Evolutionary conservation across 30 jellyfish, hydroid and myxozoan species (phyloP), one percentile per base, ranked within the genome.

Genomic region (Sanderia malayensis): DNA sequence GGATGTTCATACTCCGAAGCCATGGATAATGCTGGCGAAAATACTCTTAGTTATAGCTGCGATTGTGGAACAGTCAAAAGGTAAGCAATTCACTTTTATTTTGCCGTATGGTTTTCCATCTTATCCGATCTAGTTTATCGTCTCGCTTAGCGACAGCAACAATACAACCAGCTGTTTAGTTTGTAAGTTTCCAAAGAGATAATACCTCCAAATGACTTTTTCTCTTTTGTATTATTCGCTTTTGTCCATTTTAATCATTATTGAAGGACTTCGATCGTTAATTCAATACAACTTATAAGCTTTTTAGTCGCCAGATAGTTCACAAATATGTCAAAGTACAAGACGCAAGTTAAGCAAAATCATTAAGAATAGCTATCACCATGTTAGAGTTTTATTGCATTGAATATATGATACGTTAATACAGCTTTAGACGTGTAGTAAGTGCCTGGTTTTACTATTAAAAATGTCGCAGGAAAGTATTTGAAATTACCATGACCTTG

Each of bases 21-120:
- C 80, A 76, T 76, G 87, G 87, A 61, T 33, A 31, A 29, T 66
- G 67, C 64, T 76, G 87, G 79, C 80, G 79, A 76, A 76, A 53
- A 11, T 63, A 63, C 13, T 61, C 45, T 13, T 64, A 20, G 1
- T 76, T 1, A 8, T 61, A 8, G 34, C 31, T 76, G 87, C 32
- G 22, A 74, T 76, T 76, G 87, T 49, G 80, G 80, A 17, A 22
- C 4, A 15, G 8, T 26, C 52, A 2, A 41, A 21, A 15, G 87
- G 87, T 76, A 49, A 28, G 46, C 32, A 30, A 2, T 60, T 8
- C 20, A 2, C 33, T 34, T 27, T 49, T 55, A 37, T n/a, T 34
- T 34, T 8, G 31, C 21, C 30, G 46, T 18, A 41, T 44, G 17
- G 24, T 52, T 24, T 45, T 37, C 10, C 44, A 41, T n/a, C n/a